Percentiles rank a stretch among this genome's conserved stretches.
phyloP scores from a whole-genome alignment of 2,797 vertebrate species.

The Xiphorhynchus erythropygius region DNA sequence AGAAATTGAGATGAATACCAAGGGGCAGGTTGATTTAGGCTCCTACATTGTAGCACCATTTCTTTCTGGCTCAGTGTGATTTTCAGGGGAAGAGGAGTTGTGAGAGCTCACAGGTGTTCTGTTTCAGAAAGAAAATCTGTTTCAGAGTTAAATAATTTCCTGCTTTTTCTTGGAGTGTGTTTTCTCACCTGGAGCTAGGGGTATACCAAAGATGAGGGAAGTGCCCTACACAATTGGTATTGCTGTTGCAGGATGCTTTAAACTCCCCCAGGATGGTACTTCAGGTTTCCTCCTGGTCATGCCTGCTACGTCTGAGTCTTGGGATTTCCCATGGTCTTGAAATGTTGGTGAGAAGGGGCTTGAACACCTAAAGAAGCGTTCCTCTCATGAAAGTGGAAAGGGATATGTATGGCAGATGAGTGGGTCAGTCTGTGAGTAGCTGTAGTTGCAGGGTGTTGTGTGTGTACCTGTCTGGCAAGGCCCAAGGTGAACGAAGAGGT shows the following conservation, averaged over 20 bases:
- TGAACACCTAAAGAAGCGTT: neutral
- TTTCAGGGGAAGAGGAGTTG: neutral
- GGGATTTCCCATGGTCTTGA: neutral
- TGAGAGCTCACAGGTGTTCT: neutral
- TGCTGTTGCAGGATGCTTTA: accelerated
- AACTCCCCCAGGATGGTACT: neutral
- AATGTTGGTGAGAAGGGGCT: neutral
- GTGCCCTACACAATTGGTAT: neutral
- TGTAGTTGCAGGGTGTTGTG: neutral
- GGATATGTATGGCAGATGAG: neutral
- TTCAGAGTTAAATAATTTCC: neutral
- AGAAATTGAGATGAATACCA: neutral
- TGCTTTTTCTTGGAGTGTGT: neutral
- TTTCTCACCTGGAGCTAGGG: neutral
- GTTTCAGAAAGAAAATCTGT: neutral
- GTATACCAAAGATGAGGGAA: neutral
- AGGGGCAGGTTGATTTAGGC: accelerated
- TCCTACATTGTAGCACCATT: neutral
- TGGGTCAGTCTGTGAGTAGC: neutral
- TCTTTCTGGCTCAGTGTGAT: neutral
- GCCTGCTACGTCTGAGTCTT: neutral
- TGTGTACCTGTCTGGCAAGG: neutral
- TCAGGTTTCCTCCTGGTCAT: neutral
- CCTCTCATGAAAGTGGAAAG: neutral
- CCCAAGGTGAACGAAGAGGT: neutral